Evolutionary conservation across 2,888 invertebrate species (phyloP), one percentile per base, ranked within the genome.

Genomic region (Leptopilina myrica): DNA sequence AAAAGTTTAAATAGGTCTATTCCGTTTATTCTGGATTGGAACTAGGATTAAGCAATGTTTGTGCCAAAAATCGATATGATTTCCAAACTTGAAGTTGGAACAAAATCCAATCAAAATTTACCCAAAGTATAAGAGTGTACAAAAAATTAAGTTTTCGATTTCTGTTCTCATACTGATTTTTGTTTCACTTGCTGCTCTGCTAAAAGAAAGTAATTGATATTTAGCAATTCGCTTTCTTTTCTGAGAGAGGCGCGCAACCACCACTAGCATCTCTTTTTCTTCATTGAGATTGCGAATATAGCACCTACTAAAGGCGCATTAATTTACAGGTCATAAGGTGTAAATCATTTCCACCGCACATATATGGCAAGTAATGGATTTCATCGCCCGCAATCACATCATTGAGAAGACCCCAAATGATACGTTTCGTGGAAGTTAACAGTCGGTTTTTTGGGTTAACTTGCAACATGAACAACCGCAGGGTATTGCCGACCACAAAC

Each of bases 331-430:
- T 33, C 53, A 53, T 43, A 33, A 75, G 67, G 76, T 82, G 81
- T 81, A 82, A 82, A 82, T 84, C 81, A 81, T 76, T 64, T 79
- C 49, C 76, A 78, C 83, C 83, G 76, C 83, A 49, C 43, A 79
- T 81, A 81, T 78, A 79, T 79, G 43, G 80, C 77, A 78, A 78
- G 81, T 82, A 82, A 83, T 83, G 81, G 78, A 81, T 83, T 80
- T 83, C 83, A 82, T 82, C 82, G 81, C 82, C 80, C 64, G 78
- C 81, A 81, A 81, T 82, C 80, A 79, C 82, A 81, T 82, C 67
- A 79, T 82, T 81, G 78, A 78, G 77, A 82, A 78, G 81, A 80
- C 79, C 79, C 76, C 80, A 82, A 83, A 83, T 83, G 82, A 82
- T 82, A 83, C 80, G 82, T 83, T 81, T 81, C 78, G 80, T 76